phyloP scores from a whole-genome alignment of 2,113 vertebrate genomes.

The Lota lota region DNA sequence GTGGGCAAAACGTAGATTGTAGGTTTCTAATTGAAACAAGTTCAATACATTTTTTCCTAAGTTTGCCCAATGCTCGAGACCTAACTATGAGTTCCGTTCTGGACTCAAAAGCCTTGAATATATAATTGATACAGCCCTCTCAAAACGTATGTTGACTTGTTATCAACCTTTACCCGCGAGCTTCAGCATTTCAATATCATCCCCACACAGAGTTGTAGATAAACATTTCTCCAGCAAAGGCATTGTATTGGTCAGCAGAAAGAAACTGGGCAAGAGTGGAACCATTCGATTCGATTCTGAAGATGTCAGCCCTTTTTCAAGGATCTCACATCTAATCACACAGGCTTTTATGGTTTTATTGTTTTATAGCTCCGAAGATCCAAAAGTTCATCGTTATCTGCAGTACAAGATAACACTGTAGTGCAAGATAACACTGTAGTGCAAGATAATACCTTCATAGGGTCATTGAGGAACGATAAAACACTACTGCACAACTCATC shows the following conservation, averaged over 20 bases:
- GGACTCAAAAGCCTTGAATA: too few species aligned
- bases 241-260: slow-evolving; percentile 18
- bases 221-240: neutral
- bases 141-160: too few species aligned
- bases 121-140: too few species aligned
- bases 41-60: too few species aligned
- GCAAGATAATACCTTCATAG: neutral
- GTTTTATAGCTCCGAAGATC: slow-evolving; percentile 47
- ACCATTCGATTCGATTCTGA: slow-evolving; percentile 57
- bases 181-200: too few species aligned
- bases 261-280: slow-evolving; percentile 10
- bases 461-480: neutral
- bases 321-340: slow-evolving; percentile 22
- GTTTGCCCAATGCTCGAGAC: neutral
- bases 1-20: too few species aligned
- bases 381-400: slow-evolving; percentile 63
- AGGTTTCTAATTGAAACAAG: too few species aligned
- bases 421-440: slow-evolving; percentile 21
- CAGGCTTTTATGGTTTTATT: slow-evolving; percentile 28
- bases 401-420: slow-evolving; percentile 36
- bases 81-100: neutral
- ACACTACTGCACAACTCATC: too few species aligned
- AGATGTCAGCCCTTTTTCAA: slow-evolving; percentile 52
- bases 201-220: neutral
- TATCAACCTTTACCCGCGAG: neutral